Base-by-base conservation (phyloP, 2,888 invertebrate species). In the Hydraecia micacea region DNA sequence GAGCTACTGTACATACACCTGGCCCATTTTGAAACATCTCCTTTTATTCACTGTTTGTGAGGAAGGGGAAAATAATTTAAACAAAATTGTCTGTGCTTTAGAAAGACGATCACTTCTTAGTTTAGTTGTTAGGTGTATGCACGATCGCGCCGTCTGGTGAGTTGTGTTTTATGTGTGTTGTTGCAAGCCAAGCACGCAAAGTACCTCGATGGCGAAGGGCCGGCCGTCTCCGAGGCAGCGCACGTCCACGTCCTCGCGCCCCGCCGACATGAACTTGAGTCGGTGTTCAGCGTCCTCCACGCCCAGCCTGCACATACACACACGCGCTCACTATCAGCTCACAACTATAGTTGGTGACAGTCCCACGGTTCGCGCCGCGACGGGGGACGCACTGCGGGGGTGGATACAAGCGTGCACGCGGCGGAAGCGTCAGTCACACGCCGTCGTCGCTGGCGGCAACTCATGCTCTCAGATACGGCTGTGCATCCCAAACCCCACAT, bases 191-290 rank as follows among this genome's bases (percentile, higher is more conserved):
- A 25, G 55, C 55, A n/a, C 55, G 9, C 25, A n/a, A 9, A 55
- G 11, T 67, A 70, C 97, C 97, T 99, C 99, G 0, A 99, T 96
- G 1, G 98, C 98, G 96, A 99, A 99, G 0, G 99, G 99, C 15
- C 99, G 96, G 0, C 99, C 99, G 80, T 97, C 97, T 1, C 99
- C 99, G 81, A 99, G 95, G 95, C 99, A 99, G 79, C 99, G 97
- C 0, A 99, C 99, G 96, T 99, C 99, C 0, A 99, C 99, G 95
- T 99, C 99, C 95, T 99, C 99, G 62, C 99, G 97, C 0, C 99
- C 99, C 74, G 99, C 99, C 5, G 99, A 98, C 87, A 98, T 97
- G 95, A 99, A 99, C 91, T 98, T 98, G n/a, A 98, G 94, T 49
- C 94, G 90, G 62, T 91, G 91, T 60, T 94, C 95, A 18, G 86